Evolutionary conservation across 2,888 invertebrate genomes (phyloP), one percentile per base, ranked within the genome.

Genomic region (Drosophila mayaguana): DNA sequence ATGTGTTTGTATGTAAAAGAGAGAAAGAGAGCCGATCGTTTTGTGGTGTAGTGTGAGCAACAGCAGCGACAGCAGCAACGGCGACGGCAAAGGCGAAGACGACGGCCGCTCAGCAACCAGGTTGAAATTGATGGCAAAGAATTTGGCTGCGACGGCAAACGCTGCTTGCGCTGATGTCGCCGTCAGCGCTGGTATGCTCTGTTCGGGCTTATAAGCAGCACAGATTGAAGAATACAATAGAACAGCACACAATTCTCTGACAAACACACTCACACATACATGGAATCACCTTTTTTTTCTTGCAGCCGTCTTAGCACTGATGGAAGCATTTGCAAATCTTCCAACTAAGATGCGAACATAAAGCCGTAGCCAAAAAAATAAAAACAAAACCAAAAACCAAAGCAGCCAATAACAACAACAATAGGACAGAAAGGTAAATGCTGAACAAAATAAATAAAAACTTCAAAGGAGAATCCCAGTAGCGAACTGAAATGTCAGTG

Each of bases 391-490:
- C 8, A 8, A 7, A 77, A 57, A 65, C 59, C 46, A 63, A 68
- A 73, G 46, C 69, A 75, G 34, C 63, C 61, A 67, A 72, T 65
- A 38, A 16, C 38, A 38, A 75, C 70, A 73, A 75, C 45, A 75
- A 68, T 42, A 72, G 54, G 54, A 72, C 54, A 69, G 74, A 63
- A 82, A 85, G 80, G 88, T 84, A 89, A 87, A 89, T 76, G 86
- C 73, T 71, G 63, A 63, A 43, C 56, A 86, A 80, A 78, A 80
- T 75, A 78, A 82, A 79, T 78, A 87, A 79, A 77, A 86, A 80
- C 81, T 79, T 81, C 78, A 82, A 81, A 83, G 81, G 80, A 87
- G 83, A 90, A 91, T 90, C 89, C 88, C 91, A 91, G 90, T 90
- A 90, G 91, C 91, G 80, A 82, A 76, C 78, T 73, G 70, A 77